Evolutionary conservation across 2,888 invertebrate species (phyloP).

Genomic region (Tipula helvola): DNA sequence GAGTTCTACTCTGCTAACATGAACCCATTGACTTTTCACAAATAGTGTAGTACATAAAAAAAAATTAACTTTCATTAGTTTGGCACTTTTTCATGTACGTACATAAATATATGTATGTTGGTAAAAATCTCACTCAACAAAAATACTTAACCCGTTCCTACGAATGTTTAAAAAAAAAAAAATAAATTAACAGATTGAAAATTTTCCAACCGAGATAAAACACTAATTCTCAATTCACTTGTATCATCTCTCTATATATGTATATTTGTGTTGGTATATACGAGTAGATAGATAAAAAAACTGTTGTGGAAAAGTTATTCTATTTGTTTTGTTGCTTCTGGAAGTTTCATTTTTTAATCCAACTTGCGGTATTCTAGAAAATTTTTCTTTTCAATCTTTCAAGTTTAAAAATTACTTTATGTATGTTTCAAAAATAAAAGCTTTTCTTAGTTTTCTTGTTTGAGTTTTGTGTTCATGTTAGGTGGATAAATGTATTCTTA

Average conservation of each 20-base stretch:
- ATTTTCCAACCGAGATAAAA: not conserved
- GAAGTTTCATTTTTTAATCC: not conserved
- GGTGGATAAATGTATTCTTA: not conserved
- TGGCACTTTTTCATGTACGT: not conserved
- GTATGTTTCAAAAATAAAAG: not conserved
- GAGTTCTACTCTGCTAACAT: not conserved
- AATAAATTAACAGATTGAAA: not conserved
- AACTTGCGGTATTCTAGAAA: not conserved
- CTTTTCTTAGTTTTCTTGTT: not conserved
- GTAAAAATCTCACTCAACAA: not conserved
- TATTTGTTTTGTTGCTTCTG: not conserved
- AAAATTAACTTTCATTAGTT: not conserved
- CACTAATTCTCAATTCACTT: constrained; percentile 4
- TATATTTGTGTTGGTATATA: not conserved
- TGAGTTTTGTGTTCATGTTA: not conserved
- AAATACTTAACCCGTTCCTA: not conserved
- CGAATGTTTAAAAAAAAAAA: not conserved
- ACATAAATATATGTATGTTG: not conserved
- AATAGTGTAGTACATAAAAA: not conserved
- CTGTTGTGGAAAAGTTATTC: not conserved
- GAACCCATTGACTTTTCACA: not conserved
- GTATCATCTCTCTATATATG: not conserved
- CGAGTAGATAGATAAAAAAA: not conserved
- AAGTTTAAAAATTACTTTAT: constrained; percentile 4
- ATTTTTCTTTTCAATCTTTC: not conserved